phyloP scores from a whole-genome alignment of 2,888 invertebrate genomes.

The Portevinia maculata region DNA sequence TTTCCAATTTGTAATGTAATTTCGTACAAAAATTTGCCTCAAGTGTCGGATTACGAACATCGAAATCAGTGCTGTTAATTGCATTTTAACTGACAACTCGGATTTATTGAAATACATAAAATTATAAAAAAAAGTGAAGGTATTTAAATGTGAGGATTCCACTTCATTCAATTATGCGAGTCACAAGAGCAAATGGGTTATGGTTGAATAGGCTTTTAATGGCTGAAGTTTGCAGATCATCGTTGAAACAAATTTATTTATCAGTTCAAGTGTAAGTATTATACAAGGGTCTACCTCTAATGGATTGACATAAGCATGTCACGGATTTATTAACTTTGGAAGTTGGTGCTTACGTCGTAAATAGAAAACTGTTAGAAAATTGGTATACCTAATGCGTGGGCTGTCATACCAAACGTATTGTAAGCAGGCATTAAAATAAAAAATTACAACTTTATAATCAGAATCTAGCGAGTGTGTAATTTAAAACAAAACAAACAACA shows the following conservation, averaged over 20 bases:
- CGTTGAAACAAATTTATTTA: neutral
- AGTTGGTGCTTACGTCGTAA: constrained; percentile 11
- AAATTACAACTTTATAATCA: neutral
- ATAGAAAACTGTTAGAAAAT: neutral
- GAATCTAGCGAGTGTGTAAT: too few relatives aligned
- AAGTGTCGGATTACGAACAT: constrained; percentile 34
- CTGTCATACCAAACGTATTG: neutral
- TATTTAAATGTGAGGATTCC: constrained; percentile 13
- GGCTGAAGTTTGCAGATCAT: constrained; percentile 15
- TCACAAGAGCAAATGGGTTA: constrained; percentile 6
- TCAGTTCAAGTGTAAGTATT: neutral
- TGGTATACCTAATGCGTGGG: neutral
- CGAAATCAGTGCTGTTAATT: constrained; percentile 47
- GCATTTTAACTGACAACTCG: constrained; percentile 52
- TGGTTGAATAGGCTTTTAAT: constrained; percentile 15
- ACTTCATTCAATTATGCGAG: neutral
- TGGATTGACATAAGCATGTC: neutral
- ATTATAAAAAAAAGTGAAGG: neutral
- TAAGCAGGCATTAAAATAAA: neutral
- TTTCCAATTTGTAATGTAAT: constrained; percentile 47
- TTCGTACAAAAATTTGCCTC: constrained; percentile 48
- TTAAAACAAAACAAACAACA: too few relatives aligned
- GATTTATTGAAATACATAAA: constrained; percentile 9
- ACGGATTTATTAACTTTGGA: neutral
- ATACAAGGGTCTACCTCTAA: constrained; percentile 8